Base-by-base conservation (phyloP, 1,140 invertebrate species). In the Steinernema khuongi region DNA sequence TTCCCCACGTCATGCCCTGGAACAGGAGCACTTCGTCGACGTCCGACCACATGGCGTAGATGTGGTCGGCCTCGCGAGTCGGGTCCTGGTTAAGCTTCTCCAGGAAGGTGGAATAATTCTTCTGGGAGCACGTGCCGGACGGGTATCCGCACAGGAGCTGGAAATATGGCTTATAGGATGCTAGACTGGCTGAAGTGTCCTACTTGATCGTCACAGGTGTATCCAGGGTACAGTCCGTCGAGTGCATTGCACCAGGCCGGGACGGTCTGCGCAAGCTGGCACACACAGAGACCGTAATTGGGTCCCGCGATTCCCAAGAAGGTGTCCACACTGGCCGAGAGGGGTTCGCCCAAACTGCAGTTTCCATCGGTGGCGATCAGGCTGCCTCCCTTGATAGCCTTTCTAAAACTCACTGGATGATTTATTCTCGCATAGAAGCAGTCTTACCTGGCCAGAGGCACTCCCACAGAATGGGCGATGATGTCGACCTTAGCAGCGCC, bases 201-300 rank as follows among this genome's bases (percentile, higher is more conserved):
- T 11, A 82, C 81, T 74, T 82, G 81, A 70, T 84, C 83, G 32
- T 85, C 84, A 71, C 83, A 84, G 68, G 75, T 82, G 69, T 84
- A 84, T 30, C 83, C 83, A 1, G 83, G 83, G 77, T 84, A 84
- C 18, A 84, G 69, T 31, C 83, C 83, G 73, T 84, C 83, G 18
- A 84, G 73, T 4, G 83, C 83, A 76, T 84, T 84, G 66, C 83
- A 84, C 82, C 82, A 85, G 4, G 83, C 83, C n/a, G 83, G 83
- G 19, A 84, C 78, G 14, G 82, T 84, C 50, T 85, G 82, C 31
- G 83, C 83, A 19, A 84, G 67, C 76, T 84, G 83, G 69, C 83
- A 84, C 30, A 84, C 79, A 69, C 83, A 84, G 18, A 84, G 75
- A 0, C 81, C 83, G 66, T 83, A 84, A 67, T 84, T 84, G 1